phyloP scores from a whole-genome alignment of 2,797 vertebrate genomes.

The Arrhamphus sclerolepis region DNA sequence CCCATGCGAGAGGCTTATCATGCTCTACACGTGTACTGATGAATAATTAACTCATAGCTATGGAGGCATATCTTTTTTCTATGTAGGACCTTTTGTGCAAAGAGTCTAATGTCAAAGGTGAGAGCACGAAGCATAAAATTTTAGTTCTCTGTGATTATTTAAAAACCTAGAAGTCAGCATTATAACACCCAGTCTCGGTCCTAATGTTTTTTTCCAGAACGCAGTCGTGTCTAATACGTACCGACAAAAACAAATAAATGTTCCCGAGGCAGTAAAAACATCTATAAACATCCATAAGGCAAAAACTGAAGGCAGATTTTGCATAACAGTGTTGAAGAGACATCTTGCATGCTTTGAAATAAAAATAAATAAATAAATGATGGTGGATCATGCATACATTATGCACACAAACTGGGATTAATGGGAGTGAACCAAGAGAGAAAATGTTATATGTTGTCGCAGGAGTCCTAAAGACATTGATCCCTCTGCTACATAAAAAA shows the following conservation, averaged over 20 bases:
- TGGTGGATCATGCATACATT: fast-evolving
- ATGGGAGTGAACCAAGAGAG: not conserved
- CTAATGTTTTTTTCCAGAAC: no score
- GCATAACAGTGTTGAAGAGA: not conserved
- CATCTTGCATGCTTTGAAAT: not conserved
- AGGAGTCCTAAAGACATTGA: constrained; percentile 1
- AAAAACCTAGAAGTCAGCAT: no score
- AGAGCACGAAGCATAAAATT: no score
- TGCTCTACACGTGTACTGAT: constrained; percentile 34
- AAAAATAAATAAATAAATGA: no score
- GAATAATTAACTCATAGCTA: constrained; percentile 60
- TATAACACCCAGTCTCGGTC: no score
- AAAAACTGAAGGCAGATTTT: not conserved
- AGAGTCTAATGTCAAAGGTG: not conserved
- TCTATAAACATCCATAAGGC: no score
- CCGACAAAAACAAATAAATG: no score
- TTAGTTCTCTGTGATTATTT: no score
- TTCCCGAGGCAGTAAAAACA: no score
- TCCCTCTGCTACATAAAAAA: not conserved
- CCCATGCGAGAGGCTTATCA: constrained; percentile 10
- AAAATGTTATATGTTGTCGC: not conserved
- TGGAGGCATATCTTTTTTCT: constrained; percentile 46
- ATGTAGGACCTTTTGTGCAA: constrained; percentile 11
- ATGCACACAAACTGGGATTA: constrained; percentile 3
- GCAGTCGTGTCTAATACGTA: no score